Base-by-base conservation (phyloP, 92 coral and sea anemone genomes). In the Bergia puertoricense region DNA sequence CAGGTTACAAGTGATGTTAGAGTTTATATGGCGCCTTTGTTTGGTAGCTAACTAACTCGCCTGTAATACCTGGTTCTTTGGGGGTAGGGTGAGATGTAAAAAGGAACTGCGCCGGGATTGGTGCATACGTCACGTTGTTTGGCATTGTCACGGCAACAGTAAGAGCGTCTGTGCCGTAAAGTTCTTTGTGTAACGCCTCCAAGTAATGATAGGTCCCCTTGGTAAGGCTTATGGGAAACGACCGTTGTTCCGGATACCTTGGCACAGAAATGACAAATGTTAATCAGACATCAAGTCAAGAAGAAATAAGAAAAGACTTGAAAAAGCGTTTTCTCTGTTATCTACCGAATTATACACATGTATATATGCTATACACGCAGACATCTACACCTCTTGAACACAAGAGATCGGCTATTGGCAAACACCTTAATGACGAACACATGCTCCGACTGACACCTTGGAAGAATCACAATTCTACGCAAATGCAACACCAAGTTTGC, bases 71-170 rank as follows among this genome's bases (percentile, higher is more conserved):
- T 78, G 82, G 82, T 46, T 46, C 42, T 50, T 50, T 78, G 8
- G 82, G 82, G 39, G 6, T 6, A 0, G 86, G 86, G 8, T 44
- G 62, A 66, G 85, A 50, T n/a, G 84, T 88, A 68, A 69, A 91
- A 9, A 95, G 86, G 89, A 92, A 95, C 82, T 92, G 57, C 0
- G 88, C 80, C 18, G 96, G 95, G 30, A 97, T 97, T 6, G 99
- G 99, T 9, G 85, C 89, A 36, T 88, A 88, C 0, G 73, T 22
- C 6, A 81, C 75, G 22, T 91, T 91, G 67, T 89, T 88, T 54
- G 94, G 94, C 69, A 85, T 84, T 71, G 74, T 86, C 8, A 85
- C 85, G 41, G 89, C 94, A 3, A 89, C 89, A 6, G 73, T 74
- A 42, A 91, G 90, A 39, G 82, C 42, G 79, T 91, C 94, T 0